These are phyloP conservation scores for Cinclus mexicanus DNA, from an alignment of 2,113 vertebrate species.

Conservation along the genomic window DNA sequence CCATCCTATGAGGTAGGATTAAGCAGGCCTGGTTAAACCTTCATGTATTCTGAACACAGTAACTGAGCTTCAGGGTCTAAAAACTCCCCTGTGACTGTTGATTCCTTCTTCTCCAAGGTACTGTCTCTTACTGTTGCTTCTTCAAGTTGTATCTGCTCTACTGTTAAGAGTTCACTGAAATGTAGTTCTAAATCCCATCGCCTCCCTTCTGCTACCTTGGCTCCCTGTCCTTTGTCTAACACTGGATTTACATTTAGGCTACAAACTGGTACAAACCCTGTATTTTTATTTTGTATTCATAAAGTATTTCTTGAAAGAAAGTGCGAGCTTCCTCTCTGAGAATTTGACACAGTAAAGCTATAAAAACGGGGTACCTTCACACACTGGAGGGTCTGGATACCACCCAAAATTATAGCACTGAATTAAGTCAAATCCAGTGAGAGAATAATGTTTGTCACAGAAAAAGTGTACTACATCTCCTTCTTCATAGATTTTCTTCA, in stretches of 20 bases:
- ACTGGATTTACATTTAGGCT: neutral
- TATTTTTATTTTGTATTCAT: neutral
- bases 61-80: neutral
- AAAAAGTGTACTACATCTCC: constrained; percentile 81
- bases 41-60: neutral
- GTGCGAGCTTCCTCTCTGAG: neutral
- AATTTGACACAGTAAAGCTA: neutral
- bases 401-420: constrained; percentile 81
- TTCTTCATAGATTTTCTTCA: constrained; percentile 73
- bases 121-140: too few relatives aligned
- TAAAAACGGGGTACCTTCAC: constrained; percentile 74
- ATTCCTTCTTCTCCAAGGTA: neutral
- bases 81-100: neutral
- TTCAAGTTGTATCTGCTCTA: neutral
- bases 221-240: neutral
- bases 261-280: neutral
- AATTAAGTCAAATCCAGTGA: constrained; percentile 76
- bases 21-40: neutral
- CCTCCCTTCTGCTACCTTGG: neutral
- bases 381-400: constrained; percentile 75
- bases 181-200: neutral
- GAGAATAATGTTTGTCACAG: constrained; percentile 72
- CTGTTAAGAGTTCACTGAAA: neutral
- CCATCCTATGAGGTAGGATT: neutral
- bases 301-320: neutral